Evolutionary conservation across 2,113 vertebrate genomes (phyloP).

Genomic region (Crotalus tigris): DNA sequence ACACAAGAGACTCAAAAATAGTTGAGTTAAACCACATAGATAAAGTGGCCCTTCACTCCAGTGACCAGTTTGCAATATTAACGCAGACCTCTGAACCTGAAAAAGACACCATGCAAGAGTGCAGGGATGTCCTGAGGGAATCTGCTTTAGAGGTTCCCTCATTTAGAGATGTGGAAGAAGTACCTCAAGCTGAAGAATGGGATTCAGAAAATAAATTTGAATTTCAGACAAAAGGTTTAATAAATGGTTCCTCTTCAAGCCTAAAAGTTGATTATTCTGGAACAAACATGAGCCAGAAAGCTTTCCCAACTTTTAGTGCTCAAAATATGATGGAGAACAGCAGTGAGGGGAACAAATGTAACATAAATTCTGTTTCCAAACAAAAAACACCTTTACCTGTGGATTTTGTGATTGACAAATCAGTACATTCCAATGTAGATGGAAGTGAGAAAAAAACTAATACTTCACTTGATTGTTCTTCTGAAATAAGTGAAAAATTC

Average conservation of each 20-base stretch:
- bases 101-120: conserved; percentile 60
- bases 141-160: conserved; percentile 58
- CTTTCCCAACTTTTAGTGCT: conserved; percentile 18
- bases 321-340: conserved; percentile 34
- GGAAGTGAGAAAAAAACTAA: conserved; percentile 32
- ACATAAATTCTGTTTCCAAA: conserved; percentile 43
- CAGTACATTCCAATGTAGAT: conserved; percentile 42
- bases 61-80: conserved; percentile 43
- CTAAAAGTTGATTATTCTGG: conserved; percentile 22
- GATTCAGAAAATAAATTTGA: conserved; percentile 30
- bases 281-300: conserved; percentile 24
- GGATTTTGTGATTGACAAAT: conserved; percentile 39
- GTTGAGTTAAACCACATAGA: conserved; percentile 32
- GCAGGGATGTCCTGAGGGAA: conserved; percentile 68
- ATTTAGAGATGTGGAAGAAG: conserved; percentile 13
- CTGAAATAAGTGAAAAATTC: conserved; percentile 25
- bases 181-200: conserved; percentile 33
- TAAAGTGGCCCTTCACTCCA: conserved; percentile 22
- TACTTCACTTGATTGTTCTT: not conserved
- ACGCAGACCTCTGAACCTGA: conserved; percentile 49
- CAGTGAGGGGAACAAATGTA: conserved; percentile 14
- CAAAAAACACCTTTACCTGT: conserved; percentile 49
- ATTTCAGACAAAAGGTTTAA: conserved; percentile 40
- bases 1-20: conserved; percentile 35
- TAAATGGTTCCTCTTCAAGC: conserved; percentile 24